phyloP scores from a whole-genome alignment of 2,888 invertebrate species.

The Sminthurides aquaticus region DNA sequence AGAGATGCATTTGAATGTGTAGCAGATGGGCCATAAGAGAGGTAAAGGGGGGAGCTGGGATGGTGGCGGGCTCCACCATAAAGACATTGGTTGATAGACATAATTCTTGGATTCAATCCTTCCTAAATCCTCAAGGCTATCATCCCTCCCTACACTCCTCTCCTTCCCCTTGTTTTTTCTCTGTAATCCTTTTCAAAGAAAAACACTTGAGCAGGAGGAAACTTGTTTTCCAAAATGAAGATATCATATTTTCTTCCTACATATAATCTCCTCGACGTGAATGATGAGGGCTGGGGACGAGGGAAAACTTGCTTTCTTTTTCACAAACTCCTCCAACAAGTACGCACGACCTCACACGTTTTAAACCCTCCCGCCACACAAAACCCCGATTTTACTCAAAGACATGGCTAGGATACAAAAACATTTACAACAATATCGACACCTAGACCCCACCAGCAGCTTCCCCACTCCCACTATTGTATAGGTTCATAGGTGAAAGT shows the following conservation, averaged over 20 bases:
- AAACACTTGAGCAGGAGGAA: slow-evolving; percentile 6
- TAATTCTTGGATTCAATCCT: slow-evolving; percentile 9
- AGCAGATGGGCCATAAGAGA: neutral
- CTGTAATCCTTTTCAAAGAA: slow-evolving; percentile 5
- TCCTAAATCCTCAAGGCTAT: slow-evolving; percentile 6
- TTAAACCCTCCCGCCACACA: neutral
- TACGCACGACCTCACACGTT: neutral
- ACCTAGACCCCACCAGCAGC: neutral
- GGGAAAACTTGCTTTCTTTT: neutral
- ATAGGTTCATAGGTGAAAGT: too few species aligned
- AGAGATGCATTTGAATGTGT: neutral
- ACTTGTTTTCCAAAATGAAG: slow-evolving; percentile 6
- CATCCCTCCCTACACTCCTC: neutral
- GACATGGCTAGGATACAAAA: too few species aligned
- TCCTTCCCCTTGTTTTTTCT: neutral
- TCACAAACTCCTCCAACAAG: neutral
- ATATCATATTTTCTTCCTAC: slow-evolving; percentile 4
- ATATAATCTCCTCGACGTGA: slow-evolving; percentile 4
- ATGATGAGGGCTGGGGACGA: slow-evolving; percentile 4
- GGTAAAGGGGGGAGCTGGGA: neutral
- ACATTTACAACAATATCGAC: neutral
- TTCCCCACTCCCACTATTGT: too few species aligned
- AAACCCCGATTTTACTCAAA: too few species aligned
- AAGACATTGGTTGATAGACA: slow-evolving; percentile 4
- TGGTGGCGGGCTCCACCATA: neutral